Percentiles rank a stretch among this genome's conserved stretches.
phyloP scores from a whole-genome alignment of 2,888 invertebrate genomes.

The Caenorhabditis becei region DNA sequence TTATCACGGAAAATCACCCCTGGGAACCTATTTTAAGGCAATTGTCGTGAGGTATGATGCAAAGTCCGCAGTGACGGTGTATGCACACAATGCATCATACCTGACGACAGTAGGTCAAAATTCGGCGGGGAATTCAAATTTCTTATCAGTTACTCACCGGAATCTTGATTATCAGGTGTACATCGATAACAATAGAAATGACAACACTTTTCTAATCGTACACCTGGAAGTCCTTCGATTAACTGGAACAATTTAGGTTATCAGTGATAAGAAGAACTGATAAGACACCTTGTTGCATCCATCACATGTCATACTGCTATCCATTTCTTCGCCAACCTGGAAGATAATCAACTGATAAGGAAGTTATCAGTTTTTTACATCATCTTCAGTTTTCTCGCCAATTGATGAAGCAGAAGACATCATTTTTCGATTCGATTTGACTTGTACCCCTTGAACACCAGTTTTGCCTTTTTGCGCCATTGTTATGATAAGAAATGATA shows the following conservation, averaged over 20 bases:
- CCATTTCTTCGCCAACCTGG: conserved; percentile 45
- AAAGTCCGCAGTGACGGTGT: no score
- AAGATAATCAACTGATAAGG: background rate
- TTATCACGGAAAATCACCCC: no score
- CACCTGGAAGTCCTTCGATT: conserved; percentile 6
- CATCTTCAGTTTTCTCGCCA: conserved; percentile 33
- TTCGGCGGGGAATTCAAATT: no score
- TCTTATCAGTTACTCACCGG: no score
- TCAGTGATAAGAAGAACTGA: no score
- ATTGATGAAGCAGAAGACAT: conserved; percentile 20
- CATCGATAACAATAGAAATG: conserved; percentile 21
- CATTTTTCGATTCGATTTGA: conserved; percentile 6
- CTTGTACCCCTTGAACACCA: no score
- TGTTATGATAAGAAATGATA: conserved; percentile 13
- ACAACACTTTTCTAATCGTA: conserved; percentile 13
- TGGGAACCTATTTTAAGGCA: no score
- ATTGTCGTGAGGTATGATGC: no score
- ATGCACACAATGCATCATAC: no score
- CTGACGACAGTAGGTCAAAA: no score
- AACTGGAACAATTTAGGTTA: conserved; percentile 1
- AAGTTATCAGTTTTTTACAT: conserved; percentile 9
- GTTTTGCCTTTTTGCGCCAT: no score
- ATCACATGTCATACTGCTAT: conserved; percentile 25
- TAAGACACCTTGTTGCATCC: conserved; percentile 20
- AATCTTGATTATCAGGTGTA: background rate